These are phyloP conservation scores for Rhinopomastus cyanomelas DNA, from an alignment of 2,113 vertebrate genomes.

Conservation along the genomic window DNA sequence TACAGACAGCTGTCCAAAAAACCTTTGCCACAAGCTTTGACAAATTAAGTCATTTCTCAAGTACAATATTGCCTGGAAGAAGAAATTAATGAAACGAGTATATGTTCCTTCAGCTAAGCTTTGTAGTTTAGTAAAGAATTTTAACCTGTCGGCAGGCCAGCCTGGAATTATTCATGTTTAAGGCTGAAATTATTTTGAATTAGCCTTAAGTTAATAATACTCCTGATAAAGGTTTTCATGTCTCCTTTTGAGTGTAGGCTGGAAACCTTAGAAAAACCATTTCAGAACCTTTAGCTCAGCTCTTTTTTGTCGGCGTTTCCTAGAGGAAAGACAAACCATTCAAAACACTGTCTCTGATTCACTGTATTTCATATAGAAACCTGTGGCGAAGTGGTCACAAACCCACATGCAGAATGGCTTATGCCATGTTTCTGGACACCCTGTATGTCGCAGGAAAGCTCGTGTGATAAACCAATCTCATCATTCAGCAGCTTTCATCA, in stretches of 20 bases:
- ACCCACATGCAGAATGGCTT: neutral
- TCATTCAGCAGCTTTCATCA: neutral
- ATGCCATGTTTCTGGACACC: neutral
- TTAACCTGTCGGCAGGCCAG: neutral
- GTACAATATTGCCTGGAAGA: neutral
- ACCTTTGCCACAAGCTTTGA: neutral
- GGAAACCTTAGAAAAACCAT: neutral
- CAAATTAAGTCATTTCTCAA: slow-evolving; percentile 8
- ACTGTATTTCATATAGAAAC: neutral
- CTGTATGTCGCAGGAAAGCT: neutral
- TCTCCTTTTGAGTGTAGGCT: neutral
- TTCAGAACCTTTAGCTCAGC: neutral
- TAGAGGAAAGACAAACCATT: neutral
- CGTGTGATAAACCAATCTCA: neutral
- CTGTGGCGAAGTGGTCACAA: neutral
- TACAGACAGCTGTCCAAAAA: neutral
- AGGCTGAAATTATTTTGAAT: neutral
- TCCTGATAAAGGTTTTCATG: neutral
- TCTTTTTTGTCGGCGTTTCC: neutral
- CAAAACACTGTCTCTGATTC: neutral
- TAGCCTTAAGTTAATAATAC: neutral
- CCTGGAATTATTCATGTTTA: neutral
- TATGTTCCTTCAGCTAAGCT: neutral
- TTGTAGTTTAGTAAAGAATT: neutral
- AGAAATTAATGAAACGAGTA: neutral